Base-by-base conservation (phyloP, 2,888 invertebrate genomes). In the Synergus laeviventris region DNA sequence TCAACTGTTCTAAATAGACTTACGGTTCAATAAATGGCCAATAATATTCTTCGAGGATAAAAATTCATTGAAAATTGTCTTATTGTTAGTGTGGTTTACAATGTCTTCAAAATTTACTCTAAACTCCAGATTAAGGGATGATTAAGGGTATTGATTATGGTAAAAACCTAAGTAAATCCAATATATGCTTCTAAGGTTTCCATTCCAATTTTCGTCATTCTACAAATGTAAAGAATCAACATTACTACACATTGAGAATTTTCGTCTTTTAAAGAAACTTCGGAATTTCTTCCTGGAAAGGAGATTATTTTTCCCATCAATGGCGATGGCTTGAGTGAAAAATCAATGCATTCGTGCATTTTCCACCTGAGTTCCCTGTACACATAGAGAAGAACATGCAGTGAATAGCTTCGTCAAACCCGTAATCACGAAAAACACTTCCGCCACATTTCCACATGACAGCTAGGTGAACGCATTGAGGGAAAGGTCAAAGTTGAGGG, bases 351-450 rank as follows among this genome's bases (percentile, higher is more conserved):
- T 70, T 49, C 45, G 45, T 45, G 45, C 14, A 18, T 45, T 70
- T 31, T 45, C 66, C 45, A 45, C 8, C 24, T 42, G 21, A 70
- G 11, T 70, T 31, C 16, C 24, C 49, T 31, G 24, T 31, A 45
- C 66, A n/a, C 16, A 12, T 36, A 12, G 4, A 45, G 45, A 70
- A 45, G 31, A 24, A 16, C 24, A 70, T 45, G 24, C 14, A 49
- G 42, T 16, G 31, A 31, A 31, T 31, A 31, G 31, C 31, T 31
- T 61, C 36, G 31, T 70, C 9, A 31, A 70, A 2, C 45, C 45
- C 31, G 24, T 45, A 70, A 70, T 70, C 66, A 45, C 45, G 45
- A 45, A 70, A 21, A 70, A 24, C 66, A 66, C 66, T 66, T 66
- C 42, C 66, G 42, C 45, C 14, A 21, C 31, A 62, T 38, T n/a